A percentile compares a stretch with the other conserved stretches of the same genome.
phyloP scores from a whole-genome alignment of 2,888 invertebrate genomes.

The Cantharis nigra region DNA sequence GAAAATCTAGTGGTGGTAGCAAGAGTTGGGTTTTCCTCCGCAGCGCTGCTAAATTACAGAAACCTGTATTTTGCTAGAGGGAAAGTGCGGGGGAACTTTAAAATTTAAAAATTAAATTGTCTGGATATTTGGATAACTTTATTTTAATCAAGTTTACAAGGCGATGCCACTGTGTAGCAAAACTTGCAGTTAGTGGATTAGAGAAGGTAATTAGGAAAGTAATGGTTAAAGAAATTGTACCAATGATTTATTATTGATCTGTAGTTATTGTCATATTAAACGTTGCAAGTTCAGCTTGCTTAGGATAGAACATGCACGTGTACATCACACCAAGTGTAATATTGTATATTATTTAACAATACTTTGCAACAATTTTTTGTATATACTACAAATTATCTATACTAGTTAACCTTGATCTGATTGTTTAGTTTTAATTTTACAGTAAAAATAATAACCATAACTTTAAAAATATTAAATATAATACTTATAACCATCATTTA shows the following conservation, averaged over 20 bases:
- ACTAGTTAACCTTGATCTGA: slow-evolving; percentile 29
- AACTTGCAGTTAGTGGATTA: not conserved
- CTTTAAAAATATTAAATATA: not conserved
- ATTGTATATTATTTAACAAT: slow-evolving; percentile 33
- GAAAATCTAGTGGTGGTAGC: not conserved
- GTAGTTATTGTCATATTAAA: slow-evolving; percentile 56
- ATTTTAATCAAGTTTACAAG: not conserved
- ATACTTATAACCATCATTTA: not conserved
- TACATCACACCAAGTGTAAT: slow-evolving; percentile 37
- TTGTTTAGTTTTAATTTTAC: slow-evolving; percentile 29
- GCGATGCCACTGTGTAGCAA: not conserved
- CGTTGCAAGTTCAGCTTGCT: slow-evolving; percentile 50
- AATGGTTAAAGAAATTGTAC: slow-evolving; percentile 29
- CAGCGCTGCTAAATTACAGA: not conserved
- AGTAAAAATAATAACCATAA: slow-evolving; percentile 16
- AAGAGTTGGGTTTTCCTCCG: not conserved
- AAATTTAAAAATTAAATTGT: not conserved
- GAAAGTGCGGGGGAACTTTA: not conserved
- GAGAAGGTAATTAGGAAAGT: not conserved
- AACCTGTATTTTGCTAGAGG: not conserved
- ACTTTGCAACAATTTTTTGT: slow-evolving; percentile 28
- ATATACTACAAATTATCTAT: slow-evolving; percentile 26
- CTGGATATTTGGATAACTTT: not conserved
- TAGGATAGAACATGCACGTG: slow-evolving; percentile 46
- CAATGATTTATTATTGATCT: slow-evolving; percentile 50